Base-by-base conservation (phyloP, 2,797 vertebrate genomes). In the Amphiprion clarkii region DNA sequence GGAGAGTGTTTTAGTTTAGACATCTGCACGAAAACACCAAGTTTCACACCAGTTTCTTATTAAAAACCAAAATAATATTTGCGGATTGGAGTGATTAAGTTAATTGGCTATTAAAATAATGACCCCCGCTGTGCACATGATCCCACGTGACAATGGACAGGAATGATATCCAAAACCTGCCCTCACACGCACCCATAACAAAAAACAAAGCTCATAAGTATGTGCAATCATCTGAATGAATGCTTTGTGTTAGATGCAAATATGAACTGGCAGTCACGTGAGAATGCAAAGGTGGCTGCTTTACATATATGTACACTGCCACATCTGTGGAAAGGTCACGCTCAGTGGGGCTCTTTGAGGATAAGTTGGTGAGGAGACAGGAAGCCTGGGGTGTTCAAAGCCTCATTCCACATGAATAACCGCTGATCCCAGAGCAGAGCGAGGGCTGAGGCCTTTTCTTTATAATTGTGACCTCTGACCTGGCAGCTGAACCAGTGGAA, bases 251-350 rank as follows among this genome's bases (percentile, higher is more conserved):
- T 60, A 46, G 5, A 4, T 53, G 42, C 56, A 1, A 17, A 8
- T 5, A n/a, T 14, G 16, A 23, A 12, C 40, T 12, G 6, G 1
- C 31, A 59, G 33, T 25, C 53, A 55, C 5, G 44, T 70, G 61
- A 49, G 13, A 46, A 61, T 31, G 29, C 39, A 68, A 73, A 86
- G 29, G 23, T 33, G 19, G 42, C 33, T 44, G 73, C 51, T 62
- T 70, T 67, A 54, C 39, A 62, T 76, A 48, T 29, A 57, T 13
- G 31, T 65, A 25, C 14, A 1, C 51, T 48, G 56, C 3, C 25
- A 67, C 59, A 54, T 75, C 14, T 75, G 74, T 82, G 82, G 59
- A 86, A 86, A 87, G 81, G 81, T 81, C 71, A 60, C 61, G 23
- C 59, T 62, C 67, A 63, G 39, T 21, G 60, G 53, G 74, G 63